Evolutionary conservation across 1,140 invertebrate species (phyloP).

Genomic region (Trypoxylus dichotomus): DNA sequence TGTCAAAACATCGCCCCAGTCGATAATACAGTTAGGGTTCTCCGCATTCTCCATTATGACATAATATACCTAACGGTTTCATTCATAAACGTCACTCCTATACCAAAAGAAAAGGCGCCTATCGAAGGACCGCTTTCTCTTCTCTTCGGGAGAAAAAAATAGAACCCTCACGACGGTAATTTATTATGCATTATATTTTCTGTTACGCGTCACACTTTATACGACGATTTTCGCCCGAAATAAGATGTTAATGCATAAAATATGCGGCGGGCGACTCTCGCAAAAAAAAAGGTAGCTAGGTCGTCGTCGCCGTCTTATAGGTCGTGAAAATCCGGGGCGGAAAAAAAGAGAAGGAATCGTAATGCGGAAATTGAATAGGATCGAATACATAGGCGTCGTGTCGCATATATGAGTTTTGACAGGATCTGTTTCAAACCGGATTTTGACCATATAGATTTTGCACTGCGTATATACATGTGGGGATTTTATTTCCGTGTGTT

Average conservation of each 20-base stretch:
- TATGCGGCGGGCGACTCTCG: not conserved
- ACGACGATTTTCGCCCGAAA: not conserved
- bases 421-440: not conserved
- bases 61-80: not conserved
- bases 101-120: not conserved
- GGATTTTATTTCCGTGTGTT: not conserved
- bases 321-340: not conserved
- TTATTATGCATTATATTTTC: constrained; percentile 8
- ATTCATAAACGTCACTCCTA: not conserved
- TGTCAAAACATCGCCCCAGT: not conserved
- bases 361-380: constrained; percentile 2
- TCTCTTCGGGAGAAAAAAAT: not conserved
- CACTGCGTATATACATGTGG: not conserved
- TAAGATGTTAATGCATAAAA: constrained; percentile 4
- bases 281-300: not conserved
- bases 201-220: not conserved
- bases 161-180: not conserved
- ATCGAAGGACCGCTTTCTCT: not conserved
- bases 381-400: not conserved
- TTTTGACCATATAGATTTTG: not conserved
- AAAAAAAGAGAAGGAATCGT: not conserved
- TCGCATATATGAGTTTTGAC: not conserved
- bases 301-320: not conserved
- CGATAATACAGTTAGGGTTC: not conserved
- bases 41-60: not conserved